Conservation (phyloP, 64 coral and sea anemone genomes). For the Acropora tenuis region DNA sequence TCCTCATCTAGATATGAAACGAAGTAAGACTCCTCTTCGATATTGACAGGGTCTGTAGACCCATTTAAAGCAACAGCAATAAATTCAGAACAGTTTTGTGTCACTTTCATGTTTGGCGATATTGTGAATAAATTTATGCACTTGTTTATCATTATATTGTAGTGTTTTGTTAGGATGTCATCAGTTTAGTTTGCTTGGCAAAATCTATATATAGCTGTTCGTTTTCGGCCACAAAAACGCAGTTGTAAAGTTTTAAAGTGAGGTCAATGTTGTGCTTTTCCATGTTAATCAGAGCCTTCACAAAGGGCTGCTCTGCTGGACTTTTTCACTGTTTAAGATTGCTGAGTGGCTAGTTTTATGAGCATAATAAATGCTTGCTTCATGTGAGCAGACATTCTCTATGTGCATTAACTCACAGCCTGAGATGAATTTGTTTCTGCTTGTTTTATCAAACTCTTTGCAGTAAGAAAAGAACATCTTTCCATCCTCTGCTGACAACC, state of each 20-base stretch:
- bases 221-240: background rate
- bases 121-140: no score
- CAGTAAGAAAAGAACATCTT: slow-evolving; percentile 17
- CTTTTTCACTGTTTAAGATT: slow-evolving; percentile 14
- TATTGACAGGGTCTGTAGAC: slow-evolving; percentile 1
- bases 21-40: background rate
- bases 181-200: no score
- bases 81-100: slow-evolving; percentile 2
- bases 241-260: slow-evolving; percentile 6
- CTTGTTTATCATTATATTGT: no score
- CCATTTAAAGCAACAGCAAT: background rate
- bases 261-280: slow-evolving; percentile 1
- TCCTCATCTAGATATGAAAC: slow-evolving; percentile 12
- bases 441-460: slow-evolving; percentile 18
- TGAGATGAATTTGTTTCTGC: slow-evolving; percentile 10
- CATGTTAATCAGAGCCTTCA: slow-evolving; percentile 1
- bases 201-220: background rate
- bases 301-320: slow-evolving; percentile 6
- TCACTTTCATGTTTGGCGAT: slow-evolving; percentile 6
- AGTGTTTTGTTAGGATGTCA: no score
- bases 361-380: background rate
- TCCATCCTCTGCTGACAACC: slow-evolving; percentile 9
- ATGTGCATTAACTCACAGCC: background rate
- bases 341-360: slow-evolving; percentile 15
- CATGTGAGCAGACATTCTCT: slow-evolving; percentile 1